Percentiles rank a stretch among this genome's conserved stretches.
phyloP scores from a whole-genome alignment of 2,888 invertebrate species.

The Drymonia ruficornis region DNA sequence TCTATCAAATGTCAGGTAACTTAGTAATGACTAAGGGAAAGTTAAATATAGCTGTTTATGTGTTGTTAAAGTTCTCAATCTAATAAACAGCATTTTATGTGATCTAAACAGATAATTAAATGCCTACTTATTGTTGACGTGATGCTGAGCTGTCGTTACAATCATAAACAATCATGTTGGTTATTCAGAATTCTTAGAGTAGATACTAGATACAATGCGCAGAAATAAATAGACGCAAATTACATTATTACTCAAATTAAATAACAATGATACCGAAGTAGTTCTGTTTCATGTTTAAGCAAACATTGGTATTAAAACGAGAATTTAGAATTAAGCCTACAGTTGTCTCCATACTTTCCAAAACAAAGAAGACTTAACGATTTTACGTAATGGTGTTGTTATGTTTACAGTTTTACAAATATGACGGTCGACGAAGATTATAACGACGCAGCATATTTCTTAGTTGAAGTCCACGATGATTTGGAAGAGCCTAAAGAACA shows the following conservation, averaged over 20 bases:
- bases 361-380: constrained; percentile 4
- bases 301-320: constrained; percentile 35
- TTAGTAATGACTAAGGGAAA: too few relatives aligned
- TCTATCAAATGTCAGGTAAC: constrained; percentile 68
- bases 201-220: too few relatives aligned
- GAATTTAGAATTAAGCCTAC: constrained; percentile 46
- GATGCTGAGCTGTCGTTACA: too few relatives aligned
- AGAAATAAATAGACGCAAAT: constrained; percentile 21
- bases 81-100: too few relatives aligned
- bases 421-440: constrained; percentile 72
- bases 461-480: constrained; percentile 89
- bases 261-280: constrained; percentile 43
- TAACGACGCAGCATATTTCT: constrained; percentile 85
- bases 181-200: not conserved
- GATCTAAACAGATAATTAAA: too few relatives aligned
- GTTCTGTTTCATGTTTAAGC: constrained; percentile 32
- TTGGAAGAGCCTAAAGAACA: constrained; percentile 90
- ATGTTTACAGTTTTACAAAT: constrained; percentile 59
- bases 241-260: constrained; percentile 43
- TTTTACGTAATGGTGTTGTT: constrained; percentile 5
- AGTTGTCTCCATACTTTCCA: constrained; percentile 20
- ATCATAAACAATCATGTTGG: too few relatives aligned
- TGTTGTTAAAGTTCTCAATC: too few relatives aligned
- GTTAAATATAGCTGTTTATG: too few relatives aligned
- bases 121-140: too few relatives aligned